phyloP scores from a whole-genome alignment of 2,797 vertebrate species.

The Coregonus suidteri region DNA sequence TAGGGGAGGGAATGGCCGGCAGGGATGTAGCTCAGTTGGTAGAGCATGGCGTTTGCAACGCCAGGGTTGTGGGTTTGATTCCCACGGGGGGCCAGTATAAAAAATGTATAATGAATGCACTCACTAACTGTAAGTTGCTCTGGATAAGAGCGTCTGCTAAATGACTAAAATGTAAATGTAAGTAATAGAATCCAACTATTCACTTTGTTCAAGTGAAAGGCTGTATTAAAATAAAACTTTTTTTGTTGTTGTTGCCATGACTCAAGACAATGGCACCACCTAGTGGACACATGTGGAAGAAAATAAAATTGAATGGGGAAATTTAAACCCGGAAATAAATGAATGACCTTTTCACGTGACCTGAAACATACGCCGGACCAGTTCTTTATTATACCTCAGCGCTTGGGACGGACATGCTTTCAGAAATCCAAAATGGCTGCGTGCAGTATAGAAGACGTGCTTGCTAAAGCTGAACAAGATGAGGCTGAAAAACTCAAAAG shows the following conservation, averaged over 20 bases:
- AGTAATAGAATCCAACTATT: neutral
- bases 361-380: too few relatives aligned
- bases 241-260: neutral
- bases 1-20: too few relatives aligned
- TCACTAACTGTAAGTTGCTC: too few relatives aligned
- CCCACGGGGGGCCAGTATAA: too few relatives aligned
- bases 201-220: neutral
- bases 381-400: too few relatives aligned
- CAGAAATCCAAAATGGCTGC: slow-evolving; percentile 78
- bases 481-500: slow-evolving; percentile 82
- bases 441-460: slow-evolving; percentile 78
- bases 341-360: slow-evolving; percentile 14
- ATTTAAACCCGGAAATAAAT: slow-evolving; percentile 26
- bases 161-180: too few relatives aligned
- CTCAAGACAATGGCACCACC: slow-evolving; percentile 3
- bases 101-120: too few relatives aligned
- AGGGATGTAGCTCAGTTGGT: too few relatives aligned
- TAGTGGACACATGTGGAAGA: neutral
- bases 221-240: too few relatives aligned
- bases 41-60: too few relatives aligned
- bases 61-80: too few relatives aligned
- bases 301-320: neutral
- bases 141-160: too few relatives aligned
- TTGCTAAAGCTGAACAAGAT: slow-evolving; percentile 84
- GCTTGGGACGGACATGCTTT: neutral